Conservation (phyloP, 2,797 vertebrate species). For the Enoplosus armatus region DNA sequence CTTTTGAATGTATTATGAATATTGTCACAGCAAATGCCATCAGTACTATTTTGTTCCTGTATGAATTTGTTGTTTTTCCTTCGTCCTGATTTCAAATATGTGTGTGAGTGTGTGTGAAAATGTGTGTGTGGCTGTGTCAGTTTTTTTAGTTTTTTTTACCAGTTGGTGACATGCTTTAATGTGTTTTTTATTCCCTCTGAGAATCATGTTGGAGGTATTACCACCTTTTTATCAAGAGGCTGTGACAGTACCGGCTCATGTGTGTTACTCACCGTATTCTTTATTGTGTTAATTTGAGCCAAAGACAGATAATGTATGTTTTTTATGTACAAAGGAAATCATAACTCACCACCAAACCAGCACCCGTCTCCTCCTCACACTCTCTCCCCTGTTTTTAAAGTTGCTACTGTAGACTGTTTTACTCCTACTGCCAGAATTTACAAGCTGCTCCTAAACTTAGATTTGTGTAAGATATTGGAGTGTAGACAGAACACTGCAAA, state of each 20-base stretch:
- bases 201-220: conserved; percentile 35
- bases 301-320: conserved; percentile 69
- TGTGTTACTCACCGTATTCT: conserved; percentile 47
- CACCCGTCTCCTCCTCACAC: conserved; percentile 51
- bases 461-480: conserved; percentile 70
- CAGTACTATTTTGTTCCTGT: conserved; percentile 61
- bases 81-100: conserved; percentile 62
- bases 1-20: conserved; percentile 79
- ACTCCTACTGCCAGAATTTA: conserved; percentile 76
- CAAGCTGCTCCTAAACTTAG: conserved; percentile 75
- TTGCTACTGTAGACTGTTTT: conserved; percentile 82
- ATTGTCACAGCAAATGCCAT: conserved; percentile 69
- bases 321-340: conserved; percentile 56
- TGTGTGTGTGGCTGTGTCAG: conserved; percentile 19
- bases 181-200: conserved; percentile 54
- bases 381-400: conserved; percentile 45
- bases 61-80: conserved; percentile 51
- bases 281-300: conserved; percentile 73
- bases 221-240: conserved; percentile 47
- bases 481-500: conserved; percentile 73
- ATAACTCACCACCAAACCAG: conserved; percentile 67
- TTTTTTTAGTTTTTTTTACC: conserved; percentile 16
- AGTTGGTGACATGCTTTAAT: conserved; percentile 44
- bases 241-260: conserved; percentile 47
- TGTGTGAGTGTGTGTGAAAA: conserved; percentile 17